Percentiles rank a stretch among this genome's conserved stretches.
phyloP scores from a whole-genome alignment of 23 tunicate species.

The Trididemnum clinides region DNA sequence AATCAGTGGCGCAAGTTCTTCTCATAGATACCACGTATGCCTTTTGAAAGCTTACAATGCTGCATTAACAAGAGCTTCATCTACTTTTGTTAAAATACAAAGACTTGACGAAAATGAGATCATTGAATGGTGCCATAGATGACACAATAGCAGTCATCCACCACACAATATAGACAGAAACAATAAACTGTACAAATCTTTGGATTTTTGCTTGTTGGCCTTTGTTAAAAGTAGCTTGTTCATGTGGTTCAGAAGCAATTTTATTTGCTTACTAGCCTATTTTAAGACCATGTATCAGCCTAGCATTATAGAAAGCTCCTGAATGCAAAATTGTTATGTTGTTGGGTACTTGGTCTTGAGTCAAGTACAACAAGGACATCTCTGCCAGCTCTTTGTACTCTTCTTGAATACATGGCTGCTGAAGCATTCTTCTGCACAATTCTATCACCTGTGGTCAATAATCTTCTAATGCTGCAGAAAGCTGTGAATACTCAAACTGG shows the following conservation, averaged over 20 bases:
- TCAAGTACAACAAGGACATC: background rate
- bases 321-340: background rate
- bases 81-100: background rate
- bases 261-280: background rate
- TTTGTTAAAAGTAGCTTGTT: background rate
- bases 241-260: background rate
- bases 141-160: background rate
- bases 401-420: background rate
- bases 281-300: background rate
- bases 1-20: constrained; percentile 1
- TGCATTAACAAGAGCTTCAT: background rate
- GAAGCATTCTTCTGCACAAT: background rate
- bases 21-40: background rate
- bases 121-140: constrained; percentile 9
- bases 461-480: background rate
- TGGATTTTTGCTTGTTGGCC: background rate
- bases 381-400: background rate
- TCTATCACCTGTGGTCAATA: background rate
- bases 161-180: background rate
- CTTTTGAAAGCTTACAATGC: background rate
- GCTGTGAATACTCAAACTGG: background rate
- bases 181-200: background rate
- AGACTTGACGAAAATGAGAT: background rate
- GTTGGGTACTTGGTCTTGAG: background rate
- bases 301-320: background rate